Evolutionary conservation across 2,113 vertebrate species (phyloP).

Genomic region (Marcusenius ussheri): DNA sequence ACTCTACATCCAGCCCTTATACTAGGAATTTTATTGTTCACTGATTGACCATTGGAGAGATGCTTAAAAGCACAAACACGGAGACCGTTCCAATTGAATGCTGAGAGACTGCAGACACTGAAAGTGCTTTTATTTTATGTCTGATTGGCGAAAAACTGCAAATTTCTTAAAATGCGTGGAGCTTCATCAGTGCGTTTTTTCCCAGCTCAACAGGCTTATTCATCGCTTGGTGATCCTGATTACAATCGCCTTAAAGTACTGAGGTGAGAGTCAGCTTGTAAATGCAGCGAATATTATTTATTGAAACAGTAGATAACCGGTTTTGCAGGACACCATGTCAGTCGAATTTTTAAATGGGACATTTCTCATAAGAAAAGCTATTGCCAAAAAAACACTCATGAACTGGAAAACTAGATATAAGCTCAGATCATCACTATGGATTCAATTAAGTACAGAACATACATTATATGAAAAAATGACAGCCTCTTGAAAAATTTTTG

Average conservation of each 20-base stretch:
- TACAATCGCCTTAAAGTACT: not conserved
- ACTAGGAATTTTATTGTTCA: conserved; percentile 19
- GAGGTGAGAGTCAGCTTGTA: not conserved
- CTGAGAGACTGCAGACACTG: not conserved
- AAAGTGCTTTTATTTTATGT: conserved; percentile 14
- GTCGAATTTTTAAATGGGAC: not conserved
- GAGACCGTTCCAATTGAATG: conserved; percentile 21
- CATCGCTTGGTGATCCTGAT: not conserved
- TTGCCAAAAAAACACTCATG: not conserved
- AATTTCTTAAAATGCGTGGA: conserved; percentile 19
- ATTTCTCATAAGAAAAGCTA: not conserved
- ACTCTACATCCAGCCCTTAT: not conserved
- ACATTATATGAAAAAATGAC: not conserved
- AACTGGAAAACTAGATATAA: not conserved
- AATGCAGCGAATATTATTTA: not conserved
- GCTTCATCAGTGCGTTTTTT: not conserved
- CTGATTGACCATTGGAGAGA: conserved; percentile 26
- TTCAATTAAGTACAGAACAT: not conserved
- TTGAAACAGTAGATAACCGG: not conserved
- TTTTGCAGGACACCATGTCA: not conserved
- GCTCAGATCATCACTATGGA: not conserved
- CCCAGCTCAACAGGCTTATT: not conserved
- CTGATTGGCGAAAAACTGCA: conserved; percentile 22
- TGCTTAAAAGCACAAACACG: conserved; percentile 26
- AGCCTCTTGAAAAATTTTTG: not conserved